Evolutionary conservation across 2,113 vertebrate genomes (phyloP).

Genomic region (Pantherophis guttatus): DNA sequence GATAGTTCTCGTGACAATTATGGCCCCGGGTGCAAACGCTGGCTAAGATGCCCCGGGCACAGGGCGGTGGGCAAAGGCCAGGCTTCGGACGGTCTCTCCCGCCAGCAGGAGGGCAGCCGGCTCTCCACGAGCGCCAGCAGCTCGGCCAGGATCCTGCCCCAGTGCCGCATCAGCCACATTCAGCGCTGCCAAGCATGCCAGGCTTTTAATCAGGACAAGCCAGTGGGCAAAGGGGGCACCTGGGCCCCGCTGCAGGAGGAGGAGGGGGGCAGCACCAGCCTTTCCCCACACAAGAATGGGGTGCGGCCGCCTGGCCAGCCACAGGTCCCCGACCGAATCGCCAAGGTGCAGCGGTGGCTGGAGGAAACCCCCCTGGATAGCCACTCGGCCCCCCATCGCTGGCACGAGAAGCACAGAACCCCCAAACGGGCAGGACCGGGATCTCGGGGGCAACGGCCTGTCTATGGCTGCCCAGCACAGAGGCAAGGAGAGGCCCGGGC

Average conservation of each 20-base stretch:
- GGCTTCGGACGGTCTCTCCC: too few species aligned
- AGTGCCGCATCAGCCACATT: neutral
- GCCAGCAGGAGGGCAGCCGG: neutral
- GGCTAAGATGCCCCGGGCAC: neutral
- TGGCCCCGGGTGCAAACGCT: accelerated
- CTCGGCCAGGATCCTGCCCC: neutral
- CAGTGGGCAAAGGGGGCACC: neutral
- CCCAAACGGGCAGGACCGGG: neutral
- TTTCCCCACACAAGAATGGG: neutral
- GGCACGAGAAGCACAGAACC: neutral
- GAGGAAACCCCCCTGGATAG: neutral
- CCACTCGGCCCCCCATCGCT: neutral
- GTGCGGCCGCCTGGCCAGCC: neutral
- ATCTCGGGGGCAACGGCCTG: accelerated
- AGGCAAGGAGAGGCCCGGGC: neutral
- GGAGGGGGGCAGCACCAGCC: neutral
- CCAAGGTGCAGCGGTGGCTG: constrained; percentile 16
- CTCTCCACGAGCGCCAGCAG: neutral
- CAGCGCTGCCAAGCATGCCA: constrained; percentile 6
- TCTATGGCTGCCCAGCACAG: neutral
- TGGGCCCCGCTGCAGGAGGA: neutral
- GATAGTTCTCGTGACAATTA: too few species aligned
- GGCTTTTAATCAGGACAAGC: neutral
- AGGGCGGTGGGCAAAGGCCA: neutral
- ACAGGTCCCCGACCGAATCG: neutral